These are phyloP conservation scores for Channa maculata DNA, from an alignment of 2,113 vertebrate species.

Conservation along the genomic window DNA sequence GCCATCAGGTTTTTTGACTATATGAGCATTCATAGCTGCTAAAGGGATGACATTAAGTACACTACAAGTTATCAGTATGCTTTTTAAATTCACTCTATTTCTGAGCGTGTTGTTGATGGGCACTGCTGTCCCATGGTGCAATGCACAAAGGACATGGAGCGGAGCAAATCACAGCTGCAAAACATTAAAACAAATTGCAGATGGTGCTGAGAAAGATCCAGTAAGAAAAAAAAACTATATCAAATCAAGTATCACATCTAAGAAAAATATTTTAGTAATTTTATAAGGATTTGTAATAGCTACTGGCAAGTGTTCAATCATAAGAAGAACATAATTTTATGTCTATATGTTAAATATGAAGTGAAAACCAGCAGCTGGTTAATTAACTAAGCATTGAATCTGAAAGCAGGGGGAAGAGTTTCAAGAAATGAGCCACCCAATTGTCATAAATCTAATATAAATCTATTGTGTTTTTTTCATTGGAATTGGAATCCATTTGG, in stretches of 20 bases:
- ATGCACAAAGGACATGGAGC: slow-evolving; percentile 6
- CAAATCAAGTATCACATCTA: neutral
- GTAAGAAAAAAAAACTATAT: neutral
- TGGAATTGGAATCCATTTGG: too few species aligned
- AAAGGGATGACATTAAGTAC: neutral
- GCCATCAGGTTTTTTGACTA: neutral
- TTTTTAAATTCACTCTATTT: slow-evolving; percentile 1
- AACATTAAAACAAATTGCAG: neutral
- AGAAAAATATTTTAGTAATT: neutral
- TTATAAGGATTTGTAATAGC: too few species aligned
- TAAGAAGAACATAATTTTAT: too few species aligned
- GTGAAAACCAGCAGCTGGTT: too few species aligned
- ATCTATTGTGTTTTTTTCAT: too few species aligned
- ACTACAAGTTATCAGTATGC: neutral
- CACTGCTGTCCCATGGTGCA: neutral
- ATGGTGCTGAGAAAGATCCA: neutral
- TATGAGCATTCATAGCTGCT: neutral
- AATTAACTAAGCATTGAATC: too few species aligned
- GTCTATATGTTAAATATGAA: too few species aligned
- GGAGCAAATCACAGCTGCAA: neutral
- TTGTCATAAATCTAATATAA: too few species aligned
- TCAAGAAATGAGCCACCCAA: too few species aligned
- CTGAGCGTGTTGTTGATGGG: slow-evolving; percentile 2
- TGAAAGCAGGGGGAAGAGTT: too few species aligned
- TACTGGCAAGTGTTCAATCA: too few species aligned